Evolutionary conservation across 2,797 vertebrate species (phyloP).

Genomic region (Phalloptychus januarius): DNA sequence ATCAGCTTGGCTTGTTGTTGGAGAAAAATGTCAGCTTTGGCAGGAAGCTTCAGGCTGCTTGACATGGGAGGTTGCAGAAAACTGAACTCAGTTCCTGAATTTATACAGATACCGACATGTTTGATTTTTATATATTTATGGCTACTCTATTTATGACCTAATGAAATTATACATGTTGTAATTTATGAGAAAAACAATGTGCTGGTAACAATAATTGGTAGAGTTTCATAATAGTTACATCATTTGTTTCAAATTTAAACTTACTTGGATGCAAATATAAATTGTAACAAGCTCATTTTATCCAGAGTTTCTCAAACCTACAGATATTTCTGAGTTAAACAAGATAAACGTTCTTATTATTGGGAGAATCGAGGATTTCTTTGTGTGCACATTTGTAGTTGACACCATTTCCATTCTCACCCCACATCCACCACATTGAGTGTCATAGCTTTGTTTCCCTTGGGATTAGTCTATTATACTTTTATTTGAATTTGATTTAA

Average conservation of each 20-base stretch:
- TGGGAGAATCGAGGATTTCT: not conserved
- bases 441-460: not conserved
- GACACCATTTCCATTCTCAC: not conserved
- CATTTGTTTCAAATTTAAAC: not conserved
- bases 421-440: not conserved
- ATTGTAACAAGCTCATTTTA: not conserved
- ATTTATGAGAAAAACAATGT: not conserved
- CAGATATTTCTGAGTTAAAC: too few species aligned
- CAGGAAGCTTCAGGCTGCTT: conserved; percentile 10
- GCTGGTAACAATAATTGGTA: not conserved
- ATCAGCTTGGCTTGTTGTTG: conserved; percentile 31
- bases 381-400: conserved; percentile 1
- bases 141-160: not conserved
- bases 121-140: not conserved
- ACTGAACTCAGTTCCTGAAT: not conserved
- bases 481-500: not conserved
- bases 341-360: not conserved
- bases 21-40: conserved; percentile 18
- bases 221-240: not conserved
- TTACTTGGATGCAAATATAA: not conserved
- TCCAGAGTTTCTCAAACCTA: not conserved
- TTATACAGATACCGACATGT: not conserved
- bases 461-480: not conserved
- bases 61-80: conserved; percentile 11
- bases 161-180: not conserved